Conservation (phyloP, 2,888 invertebrate species). For the Melanargia galathea region DNA sequence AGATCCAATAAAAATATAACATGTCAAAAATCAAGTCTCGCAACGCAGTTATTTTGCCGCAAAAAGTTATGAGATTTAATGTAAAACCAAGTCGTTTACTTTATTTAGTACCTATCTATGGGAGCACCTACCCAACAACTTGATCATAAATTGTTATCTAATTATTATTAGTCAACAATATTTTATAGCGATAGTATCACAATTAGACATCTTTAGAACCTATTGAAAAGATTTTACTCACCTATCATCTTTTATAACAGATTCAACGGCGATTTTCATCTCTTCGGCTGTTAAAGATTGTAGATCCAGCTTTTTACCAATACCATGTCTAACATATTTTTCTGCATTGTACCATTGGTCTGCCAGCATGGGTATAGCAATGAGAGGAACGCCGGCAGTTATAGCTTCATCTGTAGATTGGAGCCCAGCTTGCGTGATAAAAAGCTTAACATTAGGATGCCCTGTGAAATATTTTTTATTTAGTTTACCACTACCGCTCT, state of each 20-base stretch:
- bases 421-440: constrained; percentile 74
- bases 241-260: constrained; percentile 52
- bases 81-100: too few relatives aligned
- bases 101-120: too few relatives aligned
- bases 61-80: too few relatives aligned
- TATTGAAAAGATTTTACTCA: constrained; percentile 52
- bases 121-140: too few relatives aligned
- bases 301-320: constrained; percentile 54
- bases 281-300: constrained; percentile 48
- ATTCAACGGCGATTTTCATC: constrained; percentile 49
- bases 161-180: too few relatives aligned
- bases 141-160: too few relatives aligned
- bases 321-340: constrained; percentile 51
- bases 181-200: too few relatives aligned
- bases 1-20: too few relatives aligned
- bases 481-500: not conserved
- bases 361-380: constrained; percentile 66
- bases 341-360: constrained; percentile 71
- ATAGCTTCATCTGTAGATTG: constrained; percentile 76
- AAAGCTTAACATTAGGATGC: constrained; percentile 73
- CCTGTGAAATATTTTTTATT: constrained; percentile 43
- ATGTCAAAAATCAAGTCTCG: too few relatives aligned
- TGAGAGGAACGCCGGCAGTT: constrained; percentile 62
- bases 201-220: too few relatives aligned
- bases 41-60: too few relatives aligned